Evolutionary conservation across 2,113 vertebrate genomes (phyloP), one percentile per base, ranked within the genome.

Genomic region (Hipposideros armiger): DNA sequence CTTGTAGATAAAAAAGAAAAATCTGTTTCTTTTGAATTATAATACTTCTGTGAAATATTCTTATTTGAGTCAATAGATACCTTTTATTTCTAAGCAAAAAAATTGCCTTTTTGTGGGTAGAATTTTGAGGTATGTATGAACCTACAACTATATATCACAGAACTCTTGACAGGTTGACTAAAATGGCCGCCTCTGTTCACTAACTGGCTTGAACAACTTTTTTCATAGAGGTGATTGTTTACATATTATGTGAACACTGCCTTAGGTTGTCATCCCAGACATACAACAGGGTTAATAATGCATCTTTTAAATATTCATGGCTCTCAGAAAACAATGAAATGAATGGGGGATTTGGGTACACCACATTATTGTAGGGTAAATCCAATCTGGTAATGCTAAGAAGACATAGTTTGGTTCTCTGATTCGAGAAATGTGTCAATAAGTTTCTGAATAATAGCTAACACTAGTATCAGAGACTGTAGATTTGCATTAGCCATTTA

Each of bases 401-500:
- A 70, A 19, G 30, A 42, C 26, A 47, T 2, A 80, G n/a, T 76
- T 73, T 45, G 32, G 3, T 90, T 64, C 7, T 73, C 40, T n/a
- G 4, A 56, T 80, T 87, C 91, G 20, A 73, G 10, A 32, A 40
- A 22, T 77, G 80, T 64, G 6, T 83, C 47, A 82, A 0, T 67
- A 16, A 10, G 24, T 13, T 81, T 86, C 36, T 45, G 14, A 91
- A 52, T 22, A 87, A 36, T 58, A 93, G 62, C 20, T 88, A 73
- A 32, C 36, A 52, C 32, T 83, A 4, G 10, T 66, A 26, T 80
- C 78, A 83, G 26, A 67, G 22, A 1, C 67, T 93, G 15, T 30
- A n/a, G 26, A n/a, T 74, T 87, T 83, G 28, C 77, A 86, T 40
- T 87, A 91, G 2, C 28, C 50, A 84, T 90, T 96, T 94, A 90